Evolutionary conservation across 2,797 vertebrate species (phyloP), one percentile per base, ranked within the genome.

Genomic region (Champsocephalus esox): DNA sequence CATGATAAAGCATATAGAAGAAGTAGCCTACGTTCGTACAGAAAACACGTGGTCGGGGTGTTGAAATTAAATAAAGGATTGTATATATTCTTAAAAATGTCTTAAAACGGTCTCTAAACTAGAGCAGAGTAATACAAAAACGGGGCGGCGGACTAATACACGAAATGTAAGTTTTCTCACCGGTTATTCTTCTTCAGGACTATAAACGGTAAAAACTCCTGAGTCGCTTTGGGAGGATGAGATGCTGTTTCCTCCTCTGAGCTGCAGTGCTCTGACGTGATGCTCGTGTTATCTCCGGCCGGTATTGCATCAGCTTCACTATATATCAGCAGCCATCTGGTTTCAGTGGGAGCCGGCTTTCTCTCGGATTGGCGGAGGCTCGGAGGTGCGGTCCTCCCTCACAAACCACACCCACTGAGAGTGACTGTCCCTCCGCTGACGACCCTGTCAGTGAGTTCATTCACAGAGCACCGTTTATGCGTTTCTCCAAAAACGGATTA

Each of bases 291-390:
- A 88, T 86, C 72, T 77, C 34, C 4, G 63, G 11, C 49, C 46
- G 58, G 80, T 92, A 80, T 96, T 96, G 94, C 95, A 95, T 95
- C 95, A 96, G 93, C 91, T 83, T 52, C 73, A 28, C 85, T 94
- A 86, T 95, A 94, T 95, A 94, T 87, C 86, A 58, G 69, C 75
- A 17, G 62, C 83, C 87, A 87, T 87, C 91, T 89, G 93, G 62
- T 56, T 72, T 56, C 28, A 72, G 78, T 38, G 73, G 87, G 78
- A 90, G 54, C 89, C 94, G 93, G 91, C 82, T 77, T 82, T n/a
- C 62, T 17, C 84, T 79, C 84, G 13, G 91, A 96, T 96, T 96
- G 95, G 95, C 12, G 24, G 81, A 70, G 7, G 13, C 55, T 8
- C 77, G 93, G 93, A 94, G 95, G 95, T 93, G 95, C 93, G 95